Evolutionary conservation across 1,140 invertebrate species (phyloP), one percentile per base, ranked within the genome.

Genomic region (Fopius arisanus): DNA sequence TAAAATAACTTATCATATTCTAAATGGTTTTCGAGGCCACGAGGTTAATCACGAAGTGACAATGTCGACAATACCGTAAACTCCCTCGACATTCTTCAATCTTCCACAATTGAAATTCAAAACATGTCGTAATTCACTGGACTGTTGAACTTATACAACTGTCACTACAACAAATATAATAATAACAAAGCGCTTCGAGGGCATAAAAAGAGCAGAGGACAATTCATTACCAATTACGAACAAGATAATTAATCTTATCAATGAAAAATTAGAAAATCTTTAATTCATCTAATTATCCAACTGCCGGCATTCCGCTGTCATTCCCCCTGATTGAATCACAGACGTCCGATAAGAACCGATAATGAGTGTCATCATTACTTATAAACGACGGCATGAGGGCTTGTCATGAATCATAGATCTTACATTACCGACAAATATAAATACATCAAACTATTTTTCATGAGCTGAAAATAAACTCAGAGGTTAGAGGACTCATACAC

Each of bases 71-170:
- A 19, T 59, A 59, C 54, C 14, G 54, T 59, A 59, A 59, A 59
- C 54, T 23, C 54, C 43, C 43, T 21, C 9, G 23, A 59, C 54
- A 59, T 59, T 59, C 54, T 59, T 59, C 54, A 59, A 59, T 59
- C 23, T n/a, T 59, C 54, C 12, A 21, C 54, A 26, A 59, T 59
- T 59, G 26, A 59, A 59, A 59, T 59, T 59, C 54, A 19, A 59
- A 3, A 28, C 54, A 59, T 59, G 54, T 59, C 23, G 54, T 59
- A 59, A 59, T 59, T 48, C 19, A 23, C 10, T 12, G 19, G 9
- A 59, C 54, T 23, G 54, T 59, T 26, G 26, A 59, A 59, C 19
- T 59, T 21, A 26, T 6, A 26, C 23, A 26, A 26, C 10, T 28
- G 10, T 59, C 54, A 28, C 14, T n/a, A n/a, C 43, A 59, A 48